phyloP scores from a whole-genome alignment of 2,113 vertebrate genomes.

The Carettochelys insculpta region DNA sequence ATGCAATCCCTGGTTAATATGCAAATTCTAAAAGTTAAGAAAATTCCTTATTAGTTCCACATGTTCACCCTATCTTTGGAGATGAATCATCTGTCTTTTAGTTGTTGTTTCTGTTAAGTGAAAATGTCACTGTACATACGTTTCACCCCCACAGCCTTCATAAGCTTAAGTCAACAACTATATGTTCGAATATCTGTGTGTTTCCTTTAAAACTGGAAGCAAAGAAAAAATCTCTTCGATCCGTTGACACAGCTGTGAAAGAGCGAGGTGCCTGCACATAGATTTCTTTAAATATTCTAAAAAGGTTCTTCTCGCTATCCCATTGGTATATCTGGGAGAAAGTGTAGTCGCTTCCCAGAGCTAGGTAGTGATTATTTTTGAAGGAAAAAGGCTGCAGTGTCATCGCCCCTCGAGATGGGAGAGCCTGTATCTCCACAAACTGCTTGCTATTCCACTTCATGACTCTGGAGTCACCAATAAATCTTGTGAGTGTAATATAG shows the following conservation, averaged over 20 bases:
- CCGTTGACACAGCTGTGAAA: constrained; percentile 95
- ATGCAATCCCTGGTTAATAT: constrained; percentile 78
- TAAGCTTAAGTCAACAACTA: constrained; percentile 92
- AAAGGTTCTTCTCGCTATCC: constrained; percentile 88
- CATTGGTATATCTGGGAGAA: constrained; percentile 97
- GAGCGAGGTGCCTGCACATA: constrained; percentile 96
- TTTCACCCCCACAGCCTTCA: constrained; percentile 72
- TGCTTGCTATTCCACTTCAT: constrained; percentile 92
- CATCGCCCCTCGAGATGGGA: constrained; percentile 96
- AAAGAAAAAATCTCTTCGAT: constrained; percentile 95
- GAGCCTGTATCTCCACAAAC: constrained; percentile 92
- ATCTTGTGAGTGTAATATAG: constrained; percentile 93
- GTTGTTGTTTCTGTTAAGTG: constrained; percentile 20
- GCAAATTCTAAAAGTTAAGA: constrained; percentile 69
- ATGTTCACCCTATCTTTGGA: constrained; percentile 15
- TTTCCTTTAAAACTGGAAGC: constrained; percentile 97
- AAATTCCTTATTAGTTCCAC: constrained; percentile 67
- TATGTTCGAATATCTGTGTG: constrained; percentile 96
- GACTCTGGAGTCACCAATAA: constrained; percentile 96
- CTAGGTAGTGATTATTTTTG: constrained; percentile 91
- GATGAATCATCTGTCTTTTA: constrained; percentile 19
- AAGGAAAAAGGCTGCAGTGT: constrained; percentile 93
- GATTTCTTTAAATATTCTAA: constrained; percentile 94
- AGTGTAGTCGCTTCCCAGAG: constrained; percentile 95
- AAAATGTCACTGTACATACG: constrained; percentile 45